phyloP scores from a whole-genome alignment of 1,140 invertebrate genomes.

The Bombus affinis region DNA sequence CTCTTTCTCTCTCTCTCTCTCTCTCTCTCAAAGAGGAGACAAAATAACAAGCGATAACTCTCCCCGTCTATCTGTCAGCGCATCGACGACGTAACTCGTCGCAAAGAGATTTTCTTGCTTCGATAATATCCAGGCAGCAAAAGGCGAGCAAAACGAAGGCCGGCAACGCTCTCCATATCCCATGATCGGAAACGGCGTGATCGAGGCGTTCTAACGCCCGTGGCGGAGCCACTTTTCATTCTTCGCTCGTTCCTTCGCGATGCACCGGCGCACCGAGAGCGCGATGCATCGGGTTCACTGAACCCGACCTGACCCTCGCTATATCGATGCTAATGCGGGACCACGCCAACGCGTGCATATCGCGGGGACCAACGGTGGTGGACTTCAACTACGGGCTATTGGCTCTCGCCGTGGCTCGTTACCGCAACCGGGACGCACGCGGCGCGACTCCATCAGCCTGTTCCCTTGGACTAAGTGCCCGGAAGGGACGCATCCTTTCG shows the following conservation, averaged over 20 bases:
- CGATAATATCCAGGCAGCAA: no score
- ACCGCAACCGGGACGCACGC: slow-evolving; percentile 38
- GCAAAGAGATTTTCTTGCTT: no score
- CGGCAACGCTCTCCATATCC: background rate
- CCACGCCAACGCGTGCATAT: slow-evolving; percentile 64
- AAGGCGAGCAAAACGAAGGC: background rate
- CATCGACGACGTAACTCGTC: no score
- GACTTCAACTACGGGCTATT: slow-evolving; percentile 8
- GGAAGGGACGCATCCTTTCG: slow-evolving; percentile 42
- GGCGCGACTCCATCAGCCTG: background rate
- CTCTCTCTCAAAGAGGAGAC: no score
- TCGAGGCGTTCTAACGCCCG: slow-evolving; percentile 53
- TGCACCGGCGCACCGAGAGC: slow-evolving; percentile 50
- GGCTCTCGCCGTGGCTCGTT: slow-evolving; percentile 18
- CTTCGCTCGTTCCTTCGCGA: slow-evolving; percentile 56
- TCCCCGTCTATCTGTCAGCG: no score
- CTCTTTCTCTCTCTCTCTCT: no score
- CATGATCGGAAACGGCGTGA: slow-evolving; percentile 22
- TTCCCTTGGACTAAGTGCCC: slow-evolving; percentile 13
- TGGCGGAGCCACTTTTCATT: slow-evolving; percentile 58
- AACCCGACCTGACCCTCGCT: slow-evolving; percentile 69
- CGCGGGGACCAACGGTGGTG: slow-evolving; percentile 37
- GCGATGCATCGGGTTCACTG: slow-evolving; percentile 62
- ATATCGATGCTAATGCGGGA: slow-evolving; percentile 69
- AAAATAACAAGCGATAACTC: no score